These are phyloP conservation scores for Colostygia pectinataria DNA, from an alignment of 2,888 invertebrate species.

Conservation along the genomic window DNA sequence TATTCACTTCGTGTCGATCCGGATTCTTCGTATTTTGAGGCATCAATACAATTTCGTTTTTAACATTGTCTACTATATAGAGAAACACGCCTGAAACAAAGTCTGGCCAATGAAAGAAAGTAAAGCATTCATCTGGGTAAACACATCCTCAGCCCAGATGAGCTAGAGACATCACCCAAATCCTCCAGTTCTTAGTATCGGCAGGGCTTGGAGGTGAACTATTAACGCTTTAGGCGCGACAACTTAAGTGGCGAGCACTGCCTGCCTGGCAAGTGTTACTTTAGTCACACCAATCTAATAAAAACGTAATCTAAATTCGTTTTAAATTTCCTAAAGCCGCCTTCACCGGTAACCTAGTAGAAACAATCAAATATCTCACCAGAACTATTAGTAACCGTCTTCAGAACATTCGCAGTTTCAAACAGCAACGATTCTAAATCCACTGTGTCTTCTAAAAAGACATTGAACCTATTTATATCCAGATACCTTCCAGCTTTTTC, in stretches of 20 bases:
- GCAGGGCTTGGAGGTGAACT: no score
- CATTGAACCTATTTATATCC: constrained; percentile 70
- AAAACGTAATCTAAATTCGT: no score
- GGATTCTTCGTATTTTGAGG: constrained; percentile 71
- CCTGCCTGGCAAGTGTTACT: no score
- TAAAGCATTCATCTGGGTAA: background rate
- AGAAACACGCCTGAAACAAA: constrained; percentile 75
- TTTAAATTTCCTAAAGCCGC: no score
- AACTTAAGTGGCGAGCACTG: no score
- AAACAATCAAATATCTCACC: no score
- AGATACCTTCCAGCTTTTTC: constrained; percentile 60
- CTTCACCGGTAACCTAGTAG: no score
- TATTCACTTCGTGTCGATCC: constrained; percentile 80
- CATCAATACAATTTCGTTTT: constrained; percentile 81
- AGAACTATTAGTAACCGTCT: constrained; percentile 79
- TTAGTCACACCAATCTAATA: no score
- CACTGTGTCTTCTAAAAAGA: constrained; percentile 81
- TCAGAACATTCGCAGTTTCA: constrained; percentile 83
- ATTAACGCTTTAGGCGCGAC: no score
- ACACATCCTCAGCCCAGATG: no score
- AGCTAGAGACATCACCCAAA: no score
- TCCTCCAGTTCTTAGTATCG: no score
- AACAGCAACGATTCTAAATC: constrained; percentile 81
- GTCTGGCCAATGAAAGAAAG: background rate
- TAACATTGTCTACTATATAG: constrained; percentile 79